These are phyloP conservation scores for Paguma larvata DNA, from an alignment of 2,797 vertebrate genomes.

Conservation along the genomic window DNA sequence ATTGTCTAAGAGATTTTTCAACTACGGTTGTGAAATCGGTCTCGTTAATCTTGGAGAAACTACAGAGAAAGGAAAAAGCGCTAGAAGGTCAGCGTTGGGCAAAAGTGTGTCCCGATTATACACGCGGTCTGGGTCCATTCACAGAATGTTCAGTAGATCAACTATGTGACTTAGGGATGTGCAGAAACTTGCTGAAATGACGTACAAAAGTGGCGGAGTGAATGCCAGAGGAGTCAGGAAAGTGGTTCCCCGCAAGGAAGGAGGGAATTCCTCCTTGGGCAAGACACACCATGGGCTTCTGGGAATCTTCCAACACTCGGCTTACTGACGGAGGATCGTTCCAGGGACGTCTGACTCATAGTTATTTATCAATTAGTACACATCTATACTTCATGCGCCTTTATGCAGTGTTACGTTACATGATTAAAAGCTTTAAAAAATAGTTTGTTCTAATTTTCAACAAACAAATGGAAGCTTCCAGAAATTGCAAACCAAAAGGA, in stretches of 20 bases:
- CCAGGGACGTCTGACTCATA: neutral
- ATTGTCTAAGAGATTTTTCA: neutral
- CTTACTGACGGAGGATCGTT: neutral
- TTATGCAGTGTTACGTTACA: neutral
- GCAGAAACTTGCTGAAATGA: neutral
- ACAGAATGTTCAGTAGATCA: neutral
- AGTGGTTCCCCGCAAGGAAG: fast-evolving
- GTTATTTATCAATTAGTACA: neutral
- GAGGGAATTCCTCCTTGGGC: neutral
- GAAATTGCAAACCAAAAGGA: neutral
- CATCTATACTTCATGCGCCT: neutral
- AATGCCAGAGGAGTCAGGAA: neutral
- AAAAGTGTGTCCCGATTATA: neutral
- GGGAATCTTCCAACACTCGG: neutral
- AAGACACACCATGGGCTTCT: neutral
- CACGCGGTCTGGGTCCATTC: neutral
- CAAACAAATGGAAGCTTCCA: neutral
- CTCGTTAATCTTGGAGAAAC: neutral
- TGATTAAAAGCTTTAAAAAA: neutral
- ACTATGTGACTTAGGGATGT: neutral
- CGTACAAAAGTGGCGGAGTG: neutral
- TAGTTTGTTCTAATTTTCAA: neutral
- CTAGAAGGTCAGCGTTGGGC: neutral
- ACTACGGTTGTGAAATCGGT: neutral
- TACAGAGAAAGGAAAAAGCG: neutral